Conservation (phyloP, 1,140 invertebrate species). For the Linepithema humile region DNA sequence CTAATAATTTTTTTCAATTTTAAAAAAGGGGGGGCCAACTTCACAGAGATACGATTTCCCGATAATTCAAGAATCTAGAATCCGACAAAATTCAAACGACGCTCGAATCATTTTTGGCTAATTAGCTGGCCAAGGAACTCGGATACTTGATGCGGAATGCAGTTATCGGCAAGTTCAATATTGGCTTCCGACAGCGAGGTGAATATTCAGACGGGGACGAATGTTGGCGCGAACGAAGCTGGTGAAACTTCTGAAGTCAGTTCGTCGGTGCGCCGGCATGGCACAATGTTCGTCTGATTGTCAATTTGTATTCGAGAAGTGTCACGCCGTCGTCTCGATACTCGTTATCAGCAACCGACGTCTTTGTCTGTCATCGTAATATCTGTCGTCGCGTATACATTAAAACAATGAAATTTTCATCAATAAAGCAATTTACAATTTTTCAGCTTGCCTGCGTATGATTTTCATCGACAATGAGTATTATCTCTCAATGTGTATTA, state of each 20-base stretch:
- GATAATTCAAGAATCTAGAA: neutral
- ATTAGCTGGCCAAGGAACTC: constrained; percentile 37
- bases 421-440: neutral
- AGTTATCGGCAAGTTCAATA: constrained; percentile 57
- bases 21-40: too few relatives aligned
- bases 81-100: constrained; percentile 15
- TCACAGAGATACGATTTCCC: too few relatives aligned
- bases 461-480: neutral
- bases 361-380: constrained; percentile 16
- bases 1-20: too few relatives aligned
- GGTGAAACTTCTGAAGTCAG: constrained; percentile 42
- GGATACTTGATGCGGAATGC: constrained; percentile 41
- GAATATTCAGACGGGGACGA: constrained; percentile 49
- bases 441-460: neutral
- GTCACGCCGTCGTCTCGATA: constrained; percentile 36
- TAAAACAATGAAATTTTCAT: constrained; percentile 12
- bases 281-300: constrained; percentile 46
- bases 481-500: neutral
- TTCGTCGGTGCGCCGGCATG: neutral
- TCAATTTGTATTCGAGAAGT: constrained; percentile 55
- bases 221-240: constrained; percentile 45
- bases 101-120: constrained; percentile 37
- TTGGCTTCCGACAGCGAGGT: constrained; percentile 35
- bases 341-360: constrained; percentile 21
- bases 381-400: neutral